A percentile compares a stretch with the other conserved stretches of the same genome.
Conservation (phyloP, 1,140 invertebrate species). For the Trichomalopsis sarcophagae region DNA sequence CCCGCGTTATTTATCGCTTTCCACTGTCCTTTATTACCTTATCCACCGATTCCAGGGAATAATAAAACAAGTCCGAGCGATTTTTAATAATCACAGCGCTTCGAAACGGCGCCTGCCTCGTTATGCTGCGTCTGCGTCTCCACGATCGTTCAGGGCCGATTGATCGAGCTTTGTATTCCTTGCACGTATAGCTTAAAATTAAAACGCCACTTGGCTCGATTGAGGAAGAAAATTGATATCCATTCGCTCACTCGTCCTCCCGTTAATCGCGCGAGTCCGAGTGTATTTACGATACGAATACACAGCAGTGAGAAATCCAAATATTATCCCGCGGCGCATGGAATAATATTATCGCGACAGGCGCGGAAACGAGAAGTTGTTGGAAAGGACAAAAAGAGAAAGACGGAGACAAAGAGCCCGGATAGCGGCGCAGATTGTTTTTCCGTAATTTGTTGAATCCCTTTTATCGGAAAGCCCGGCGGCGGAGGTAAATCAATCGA, state of each 20-base stretch:
- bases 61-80: background rate
- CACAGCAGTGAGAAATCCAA: background rate
- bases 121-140: background rate
- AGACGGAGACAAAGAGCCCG: constrained; percentile 28
- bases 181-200: constrained; percentile 31
- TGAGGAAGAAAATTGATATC: background rate
- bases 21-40: too few species aligned
- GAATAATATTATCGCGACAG: too few species aligned
- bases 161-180: constrained; percentile 2
- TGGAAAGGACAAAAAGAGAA: constrained; percentile 25
- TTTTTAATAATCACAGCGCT: background rate
- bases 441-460: constrained; percentile 48
- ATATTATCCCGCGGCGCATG: background rate
- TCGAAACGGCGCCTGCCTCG: background rate
- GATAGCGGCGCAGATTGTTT: constrained; percentile 43
- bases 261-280: too few species aligned
- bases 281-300: too few species aligned
- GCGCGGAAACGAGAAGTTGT: constrained; percentile 36
- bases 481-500: constrained; percentile 49
- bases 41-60: too few species aligned
- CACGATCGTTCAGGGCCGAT: background rate
- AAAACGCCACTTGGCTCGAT: constrained; percentile 23
- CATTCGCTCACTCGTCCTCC: too few species aligned
- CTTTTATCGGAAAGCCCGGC: constrained; percentile 30
- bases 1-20: background rate